Evolutionary conservation across 2,113 vertebrate species (phyloP).

Genomic region (Camelus bactrianus): DNA sequence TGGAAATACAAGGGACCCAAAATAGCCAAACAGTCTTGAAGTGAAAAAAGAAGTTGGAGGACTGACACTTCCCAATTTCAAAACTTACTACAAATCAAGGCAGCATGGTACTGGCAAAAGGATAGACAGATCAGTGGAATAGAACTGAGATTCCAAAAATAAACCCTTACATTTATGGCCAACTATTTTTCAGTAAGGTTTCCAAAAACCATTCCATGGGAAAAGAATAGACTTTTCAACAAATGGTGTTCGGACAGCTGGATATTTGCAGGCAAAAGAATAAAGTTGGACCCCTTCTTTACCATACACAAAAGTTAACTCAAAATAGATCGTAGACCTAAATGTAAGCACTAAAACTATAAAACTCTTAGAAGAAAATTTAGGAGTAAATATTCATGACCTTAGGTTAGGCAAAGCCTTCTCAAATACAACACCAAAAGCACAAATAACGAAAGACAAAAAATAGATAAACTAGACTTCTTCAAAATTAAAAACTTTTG

Average conservation of each 20-base stretch:
- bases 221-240: not conserved
- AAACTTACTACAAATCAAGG: not conserved
- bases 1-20: not conserved
- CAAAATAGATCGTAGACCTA: not conserved
- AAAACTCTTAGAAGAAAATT: not conserved
- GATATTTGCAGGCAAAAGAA: not conserved
- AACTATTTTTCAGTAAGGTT: constrained; percentile 6
- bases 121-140: not conserved
- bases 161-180: not conserved
- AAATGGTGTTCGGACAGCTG: not conserved
- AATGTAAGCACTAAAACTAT: not conserved
- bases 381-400: constrained; percentile 10
- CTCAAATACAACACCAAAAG: not conserved
- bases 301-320: not conserved
- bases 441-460: not conserved
- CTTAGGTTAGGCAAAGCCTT: not conserved
- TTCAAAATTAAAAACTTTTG: constrained; percentile 1
- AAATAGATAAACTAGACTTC: not conserved
- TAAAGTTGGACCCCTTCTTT: not conserved
- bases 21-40: constrained; percentile 17
- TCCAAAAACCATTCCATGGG: not conserved
- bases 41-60: not conserved
- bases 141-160: not conserved
- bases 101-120: not conserved
- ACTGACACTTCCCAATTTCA: not conserved